Evolutionary conservation across 2,113 vertebrate species (phyloP).

Genomic region (Chamaea fasciata): DNA sequence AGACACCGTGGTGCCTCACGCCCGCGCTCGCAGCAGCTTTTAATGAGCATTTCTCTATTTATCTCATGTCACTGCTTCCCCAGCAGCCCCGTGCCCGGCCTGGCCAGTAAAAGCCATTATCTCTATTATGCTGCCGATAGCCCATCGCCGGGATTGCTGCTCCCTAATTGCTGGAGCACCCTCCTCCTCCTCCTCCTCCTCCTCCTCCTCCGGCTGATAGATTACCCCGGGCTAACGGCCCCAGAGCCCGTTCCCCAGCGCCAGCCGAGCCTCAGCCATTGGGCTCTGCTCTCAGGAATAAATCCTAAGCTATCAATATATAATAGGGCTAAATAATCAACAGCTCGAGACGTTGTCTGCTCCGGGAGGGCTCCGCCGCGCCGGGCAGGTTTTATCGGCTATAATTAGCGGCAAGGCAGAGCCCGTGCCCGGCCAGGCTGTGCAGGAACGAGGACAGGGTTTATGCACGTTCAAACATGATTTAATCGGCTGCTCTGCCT

Average conservation of each 20-base stretch:
- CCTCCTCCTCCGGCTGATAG: slow-evolving; percentile 63
- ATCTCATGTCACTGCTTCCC: slow-evolving; percentile 66
- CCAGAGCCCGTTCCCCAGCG: slow-evolving; percentile 65
- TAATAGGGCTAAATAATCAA: slow-evolving; percentile 73
- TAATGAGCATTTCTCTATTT: slow-evolving; percentile 73
- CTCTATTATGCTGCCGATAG: slow-evolving; percentile 79
- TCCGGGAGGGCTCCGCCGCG: slow-evolving; percentile 40
- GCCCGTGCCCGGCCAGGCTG: neutral
- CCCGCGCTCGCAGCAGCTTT: slow-evolving; percentile 45
- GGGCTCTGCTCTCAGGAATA: slow-evolving; percentile 69
- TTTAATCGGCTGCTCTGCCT: slow-evolving; percentile 40
- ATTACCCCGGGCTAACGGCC: slow-evolving; percentile 76
- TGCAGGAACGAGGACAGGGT: neutral
- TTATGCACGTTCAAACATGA: slow-evolving; percentile 32
- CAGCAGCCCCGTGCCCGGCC: slow-evolving; percentile 59
- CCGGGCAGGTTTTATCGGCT: slow-evolving; percentile 26
- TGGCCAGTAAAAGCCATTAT: slow-evolving; percentile 81
- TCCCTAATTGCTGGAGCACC: slow-evolving; percentile 80
- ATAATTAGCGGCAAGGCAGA: slow-evolving; percentile 68
- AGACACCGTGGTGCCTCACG: slow-evolving; percentile 42
- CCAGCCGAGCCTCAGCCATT: slow-evolving; percentile 60
- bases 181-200: slow-evolving; percentile 64
- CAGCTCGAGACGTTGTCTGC: slow-evolving; percentile 62
- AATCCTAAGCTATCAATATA: slow-evolving; percentile 76
- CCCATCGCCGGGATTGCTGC: slow-evolving; percentile 76